Evolutionary conservation across 2,797 vertebrate genomes (phyloP), one percentile per base, ranked within the genome.

Genomic region (Percopsis omiscomaycus): DNA sequence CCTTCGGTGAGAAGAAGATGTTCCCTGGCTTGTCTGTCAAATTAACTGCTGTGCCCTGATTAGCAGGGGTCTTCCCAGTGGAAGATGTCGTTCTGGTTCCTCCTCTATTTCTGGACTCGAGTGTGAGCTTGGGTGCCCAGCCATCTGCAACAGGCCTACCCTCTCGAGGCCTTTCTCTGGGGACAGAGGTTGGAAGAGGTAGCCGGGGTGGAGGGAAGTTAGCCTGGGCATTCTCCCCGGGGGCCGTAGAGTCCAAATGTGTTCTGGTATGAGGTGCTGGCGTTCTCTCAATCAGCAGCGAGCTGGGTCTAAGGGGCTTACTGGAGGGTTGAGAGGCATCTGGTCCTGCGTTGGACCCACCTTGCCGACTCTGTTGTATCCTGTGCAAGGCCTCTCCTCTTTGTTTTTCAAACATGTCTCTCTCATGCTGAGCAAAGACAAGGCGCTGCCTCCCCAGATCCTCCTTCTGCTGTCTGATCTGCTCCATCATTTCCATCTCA

Each of bases 401-500:
- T 29, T 95, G 90, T 45, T 93, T 95, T 82, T 95, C 94, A 27
- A 94, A 91, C 84, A 86, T 83, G 15, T 94, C 91, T 61, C 83
- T 86, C 75, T 92, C 90, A 2, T 82, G 67, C 54, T 94, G 94
- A 64, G 92, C 94, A 0, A 96, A 94, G 63, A 85, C 79, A 64
- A 89, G 93, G 0, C 95, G 94, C 14, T 97, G 94, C 29, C 72
- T 92, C 86, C 94, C 93, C 75, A 97, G 86, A 68, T 83, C 92
- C 52, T 93, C 94, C 46, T 94, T 95, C 86, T 98, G 95, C 55
- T 94, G 92, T 1, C 93, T 88, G 64, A 97, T 95, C 84, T 95
- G 93, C 82, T 94, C 94, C 97, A 99, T 99, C 95, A 99, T 94
- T 70, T 96, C 92, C 65, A 86, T 95, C 91, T 95, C 95, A 5